These are phyloP conservation scores for Ceratina japonica DNA, from an alignment of 1,140 invertebrate genomes.

Conservation along the genomic window DNA sequence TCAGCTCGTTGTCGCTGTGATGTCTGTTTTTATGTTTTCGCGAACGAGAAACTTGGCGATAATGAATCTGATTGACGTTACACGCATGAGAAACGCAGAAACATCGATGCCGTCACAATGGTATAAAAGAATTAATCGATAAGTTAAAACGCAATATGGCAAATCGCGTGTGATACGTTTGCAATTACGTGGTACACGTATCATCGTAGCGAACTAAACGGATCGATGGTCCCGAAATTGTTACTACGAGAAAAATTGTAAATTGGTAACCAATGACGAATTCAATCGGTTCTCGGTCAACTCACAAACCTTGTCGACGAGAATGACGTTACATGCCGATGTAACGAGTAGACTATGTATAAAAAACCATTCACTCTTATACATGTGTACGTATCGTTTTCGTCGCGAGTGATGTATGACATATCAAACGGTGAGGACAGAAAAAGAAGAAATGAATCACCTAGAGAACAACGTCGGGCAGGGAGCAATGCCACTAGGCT, in stretches of 20 bases:
- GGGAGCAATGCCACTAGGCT: slow-evolving; percentile 88
- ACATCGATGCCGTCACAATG: slow-evolving; percentile 20
- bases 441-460: slow-evolving; percentile 63
- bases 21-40: too few relatives aligned
- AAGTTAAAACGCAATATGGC: slow-evolving; percentile 37
- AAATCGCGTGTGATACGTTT: slow-evolving; percentile 47
- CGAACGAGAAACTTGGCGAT: slow-evolving; percentile 14
- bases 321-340: slow-evolving; percentile 22
- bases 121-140: slow-evolving; percentile 24
- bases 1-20: not conserved
- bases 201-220: slow-evolving; percentile 38
- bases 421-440: slow-evolving; percentile 58
- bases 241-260: slow-evolving; percentile 52
- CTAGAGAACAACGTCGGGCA: slow-evolving; percentile 88
- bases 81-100: slow-evolving; percentile 33
- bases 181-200: slow-evolving; percentile 30
- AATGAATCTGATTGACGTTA: slow-evolving; percentile 19
- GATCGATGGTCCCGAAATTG: slow-evolving; percentile 63
- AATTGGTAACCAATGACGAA: slow-evolving; percentile 41
- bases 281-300: slow-evolving; percentile 32
- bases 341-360: slow-evolving; percentile 54
- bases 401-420: slow-evolving; percentile 25
- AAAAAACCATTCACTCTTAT: slow-evolving; percentile 61
- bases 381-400: slow-evolving; percentile 50
- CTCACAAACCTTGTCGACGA: slow-evolving; percentile 16